phyloP scores from a whole-genome alignment of 1,140 invertebrate genomes.

The Pseudomyrmex gracilis region DNA sequence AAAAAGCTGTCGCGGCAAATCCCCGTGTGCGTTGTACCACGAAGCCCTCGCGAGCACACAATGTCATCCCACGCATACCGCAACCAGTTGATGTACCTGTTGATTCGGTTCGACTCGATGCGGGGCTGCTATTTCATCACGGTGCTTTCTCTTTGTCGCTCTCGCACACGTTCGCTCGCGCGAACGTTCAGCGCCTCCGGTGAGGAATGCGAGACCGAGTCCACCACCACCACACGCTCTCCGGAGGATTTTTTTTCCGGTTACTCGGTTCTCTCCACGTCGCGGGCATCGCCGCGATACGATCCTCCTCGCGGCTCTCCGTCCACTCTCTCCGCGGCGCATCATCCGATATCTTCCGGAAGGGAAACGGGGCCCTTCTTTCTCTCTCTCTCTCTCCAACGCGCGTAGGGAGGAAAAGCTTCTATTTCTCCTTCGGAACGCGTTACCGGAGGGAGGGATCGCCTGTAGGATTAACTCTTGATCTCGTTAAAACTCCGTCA shows the following conservation, averaged over 20 bases:
- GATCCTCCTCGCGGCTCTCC: too few relatives aligned
- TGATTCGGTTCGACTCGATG: constrained; percentile 51
- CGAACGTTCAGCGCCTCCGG: constrained; percentile 50
- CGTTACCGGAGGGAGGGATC: too few relatives aligned
- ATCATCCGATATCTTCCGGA: too few relatives aligned
- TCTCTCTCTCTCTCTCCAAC: too few relatives aligned
- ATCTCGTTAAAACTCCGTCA: too few relatives aligned
- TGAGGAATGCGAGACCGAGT: constrained; percentile 53
- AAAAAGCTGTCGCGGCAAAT: not conserved
- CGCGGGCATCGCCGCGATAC: too few relatives aligned
- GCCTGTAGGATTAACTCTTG: too few relatives aligned
- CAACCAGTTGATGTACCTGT: constrained; percentile 51
- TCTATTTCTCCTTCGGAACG: too few relatives aligned
- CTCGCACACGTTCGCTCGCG: constrained; percentile 1
- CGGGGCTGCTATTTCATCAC: constrained; percentile 24
- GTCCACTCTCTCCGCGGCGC: too few relatives aligned
- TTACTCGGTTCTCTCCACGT: constrained; percentile 51
- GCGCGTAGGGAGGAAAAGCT: too few relatives aligned
- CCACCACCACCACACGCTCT: constrained; percentile 24
- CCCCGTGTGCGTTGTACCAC: not conserved
- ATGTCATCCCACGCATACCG: constrained; percentile 56
- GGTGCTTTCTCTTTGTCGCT: constrained; percentile 5
- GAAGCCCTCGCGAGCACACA: constrained; percentile 3
- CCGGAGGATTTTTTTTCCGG: constrained; percentile 49
- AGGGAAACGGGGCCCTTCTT: too few relatives aligned